Base-by-base conservation (phyloP, 2,888 invertebrate species). In the Pandemis corylana region DNA sequence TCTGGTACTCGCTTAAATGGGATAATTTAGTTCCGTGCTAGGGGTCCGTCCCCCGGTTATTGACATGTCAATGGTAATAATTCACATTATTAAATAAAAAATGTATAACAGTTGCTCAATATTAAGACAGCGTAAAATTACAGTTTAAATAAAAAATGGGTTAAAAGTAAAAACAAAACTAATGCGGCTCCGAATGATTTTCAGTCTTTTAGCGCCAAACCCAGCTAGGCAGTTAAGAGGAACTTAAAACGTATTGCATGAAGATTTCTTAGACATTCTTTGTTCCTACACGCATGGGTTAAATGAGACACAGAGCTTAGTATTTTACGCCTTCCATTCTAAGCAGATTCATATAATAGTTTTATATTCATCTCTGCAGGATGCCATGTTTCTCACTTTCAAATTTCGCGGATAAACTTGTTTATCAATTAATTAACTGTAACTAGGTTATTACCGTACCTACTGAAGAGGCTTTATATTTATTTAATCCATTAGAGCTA, bases 21-120 rank as follows among this genome's bases (percentile, higher is more conserved):
- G 84, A 91, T 92, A 90, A 93, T 90, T 88, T 79, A 76, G 91
- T 91, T 93, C 92, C 92, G 89, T 83, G 80, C 79, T 81, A 82
- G 87, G 93, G 93, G 93, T 85, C 88, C 87, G 89, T 88, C 92
- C 92, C 92, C 84, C 86, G 82, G 81, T 80, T 88, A 88, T 89
- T 84, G 89, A 84, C 82, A 86, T 88, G 88, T 86, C 84, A 86
- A 83, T 81, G 78, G 80, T 84, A 85, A 81, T 86, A 84, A 90
- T 89, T 87, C 83, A 76, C 64, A 69, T 72, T 73, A 59, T 49
- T 56, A 44, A 46, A 68, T 56, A 63, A 44, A 67, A 53, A 68
- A n/a, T 61, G 51, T 10, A n/a, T 9, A 7, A 44, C 9, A 44
- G 20, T 44, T 64, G 7, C 2, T 41, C 3, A 15, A 9, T 36